Evolutionary conservation across 2,797 vertebrate genomes (phyloP), one percentile per base, ranked within the genome.

Genomic region (Tokudaia tokunoshimensis): DNA sequence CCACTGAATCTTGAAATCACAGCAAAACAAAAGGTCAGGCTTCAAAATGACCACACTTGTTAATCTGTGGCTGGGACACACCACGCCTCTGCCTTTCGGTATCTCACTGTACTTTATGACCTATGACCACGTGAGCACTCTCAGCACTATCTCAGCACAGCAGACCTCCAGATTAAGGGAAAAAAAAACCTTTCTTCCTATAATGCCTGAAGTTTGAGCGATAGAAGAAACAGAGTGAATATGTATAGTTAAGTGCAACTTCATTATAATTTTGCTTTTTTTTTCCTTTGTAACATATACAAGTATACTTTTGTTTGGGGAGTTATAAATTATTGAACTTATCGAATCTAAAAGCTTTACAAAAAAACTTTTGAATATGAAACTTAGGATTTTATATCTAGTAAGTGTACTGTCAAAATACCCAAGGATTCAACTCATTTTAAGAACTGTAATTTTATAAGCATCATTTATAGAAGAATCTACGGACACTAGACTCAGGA

Each of bases 361-460:
- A 44, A 59, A 83, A 26, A 70, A 55, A 14, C 90, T 91, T 91
- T 82, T 31, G 17, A 96, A 34, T 91, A 96, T 74, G 44, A 70
- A 91, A 55, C 90, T 14, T 55, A 95, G 67, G 65, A 85, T 31
- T 96, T 96, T 93, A 93, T 44, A 34, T 86, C 93, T 96, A 92
- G 91, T 93, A 95, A 94, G 87, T 97, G 94, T 87, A 92, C 63
- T 86, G 92, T 96, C 84, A 96, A 97, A 96, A 92, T 97, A 95
- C 75, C 92, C 95, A 97, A 80, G 14, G 59, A 96, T 20, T 97
- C 81, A 65, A 94, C 47, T 34, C 76, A 90, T 41, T 86, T 95
- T 92, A 91, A 91, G 78, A 76, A 94, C n/a, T 91, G 12, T 61
- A 91, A 89, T 79, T 93, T 94, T 94, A 82, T 94, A 97, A 94